Evolutionary conservation across 64 coral and sea anemone genomes (phyloP).

Genomic region (Montipora capricornis): DNA sequence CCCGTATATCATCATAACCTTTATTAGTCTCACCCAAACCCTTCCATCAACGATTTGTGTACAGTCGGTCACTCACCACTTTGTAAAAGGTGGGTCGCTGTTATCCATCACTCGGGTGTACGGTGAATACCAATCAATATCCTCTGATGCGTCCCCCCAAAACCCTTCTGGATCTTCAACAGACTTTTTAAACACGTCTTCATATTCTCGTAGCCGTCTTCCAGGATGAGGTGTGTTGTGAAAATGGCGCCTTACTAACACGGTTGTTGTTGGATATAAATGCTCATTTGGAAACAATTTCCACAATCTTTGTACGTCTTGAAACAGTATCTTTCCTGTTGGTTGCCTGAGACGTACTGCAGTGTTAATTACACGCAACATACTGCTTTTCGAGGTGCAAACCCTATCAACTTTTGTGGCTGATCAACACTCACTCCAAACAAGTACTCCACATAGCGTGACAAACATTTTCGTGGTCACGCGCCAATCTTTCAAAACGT

Average conservation of each 20-base stretch:
- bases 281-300: neutral
- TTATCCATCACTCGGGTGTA: slow-evolving; percentile 81
- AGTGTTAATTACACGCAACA: slow-evolving; percentile 6
- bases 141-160: slow-evolving; percentile 75
- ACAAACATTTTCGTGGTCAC: neutral
- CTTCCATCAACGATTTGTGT: neutral
- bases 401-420: neutral
- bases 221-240: neutral
- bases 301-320: neutral
- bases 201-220: slow-evolving; percentile 32
- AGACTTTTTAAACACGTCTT: slow-evolving; percentile 87
- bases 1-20: no score
- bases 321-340: slow-evolving; percentile 2
- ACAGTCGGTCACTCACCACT: slow-evolving; percentile 73
- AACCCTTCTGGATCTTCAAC: slow-evolving; percentile 76
- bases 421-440: neutral
- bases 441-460: neutral
- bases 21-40: neutral
- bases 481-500: neutral
- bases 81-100: slow-evolving; percentile 83
- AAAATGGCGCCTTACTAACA: slow-evolving; percentile 16
- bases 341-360: neutral
- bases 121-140: slow-evolving; percentile 92
- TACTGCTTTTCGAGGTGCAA: neutral
- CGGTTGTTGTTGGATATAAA: neutral